Evolutionary conservation across 2,113 vertebrate genomes (phyloP).

Genomic region (Myocastor coypus): DNA sequence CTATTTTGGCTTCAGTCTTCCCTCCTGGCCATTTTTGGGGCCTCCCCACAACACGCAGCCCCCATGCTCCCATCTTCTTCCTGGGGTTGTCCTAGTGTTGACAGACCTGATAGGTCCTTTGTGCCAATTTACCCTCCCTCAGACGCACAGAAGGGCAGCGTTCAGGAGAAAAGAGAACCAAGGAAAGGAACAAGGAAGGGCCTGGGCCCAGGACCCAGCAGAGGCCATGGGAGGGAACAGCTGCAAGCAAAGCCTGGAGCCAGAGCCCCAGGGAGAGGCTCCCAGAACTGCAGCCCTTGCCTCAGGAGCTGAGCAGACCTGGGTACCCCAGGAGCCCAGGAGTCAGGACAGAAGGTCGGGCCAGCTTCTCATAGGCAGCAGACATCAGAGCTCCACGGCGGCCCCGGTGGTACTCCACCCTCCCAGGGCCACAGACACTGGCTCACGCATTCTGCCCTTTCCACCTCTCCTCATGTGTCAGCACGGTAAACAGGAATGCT

Average conservation of each 20-base stretch:
- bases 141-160: neutral
- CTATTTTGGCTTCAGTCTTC: neutral
- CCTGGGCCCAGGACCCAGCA: no score
- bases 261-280: neutral
- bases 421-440: neutral
- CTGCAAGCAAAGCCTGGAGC: neutral
- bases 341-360: neutral
- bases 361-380: neutral
- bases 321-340: neutral
- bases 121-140: neutral
- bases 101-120: constrained; percentile 21
- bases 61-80: neutral
- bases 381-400: neutral
- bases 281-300: neutral
- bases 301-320: neutral
- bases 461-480: neutral
- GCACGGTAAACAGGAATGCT: neutral
- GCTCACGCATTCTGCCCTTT: neutral
- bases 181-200: no score
- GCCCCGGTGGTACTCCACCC: neutral
- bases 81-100: neutral
- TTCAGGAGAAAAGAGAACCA: neutral
- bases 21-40: neutral
- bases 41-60: neutral
- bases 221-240: neutral